phyloP scores from a whole-genome alignment of 2,113 vertebrate species.

The Tragelaphus buxtoni region DNA sequence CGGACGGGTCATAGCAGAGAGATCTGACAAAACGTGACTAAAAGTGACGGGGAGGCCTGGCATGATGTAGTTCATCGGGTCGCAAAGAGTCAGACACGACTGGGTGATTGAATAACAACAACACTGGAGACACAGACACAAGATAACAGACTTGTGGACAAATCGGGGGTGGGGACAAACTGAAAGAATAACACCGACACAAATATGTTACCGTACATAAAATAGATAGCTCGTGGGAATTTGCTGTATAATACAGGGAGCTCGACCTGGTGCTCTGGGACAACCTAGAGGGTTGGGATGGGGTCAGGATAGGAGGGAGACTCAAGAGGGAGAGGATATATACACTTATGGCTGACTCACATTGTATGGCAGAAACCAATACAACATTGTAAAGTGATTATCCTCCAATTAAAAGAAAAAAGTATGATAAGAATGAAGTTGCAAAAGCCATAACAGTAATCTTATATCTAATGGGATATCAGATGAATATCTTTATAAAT shows the following conservation, averaged over 20 bases:
- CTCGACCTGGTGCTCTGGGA: not conserved
- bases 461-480: not conserved
- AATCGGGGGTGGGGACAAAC: not conserved
- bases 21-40: not conserved
- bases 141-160: not conserved
- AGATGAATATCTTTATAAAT: not conserved
- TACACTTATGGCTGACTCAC: not conserved
- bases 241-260: not conserved
- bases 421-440: not conserved
- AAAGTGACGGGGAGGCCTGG: not conserved
- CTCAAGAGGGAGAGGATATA: not conserved
- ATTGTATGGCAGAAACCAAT: not conserved
- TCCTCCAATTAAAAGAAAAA: not conserved
- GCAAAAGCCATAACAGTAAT: not conserved
- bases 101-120: not conserved
- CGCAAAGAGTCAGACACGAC: not conserved
- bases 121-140: not conserved
- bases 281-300: not conserved
- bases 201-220: not conserved
- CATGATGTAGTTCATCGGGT: not conserved
- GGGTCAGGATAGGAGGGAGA: not conserved
- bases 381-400: not conserved
- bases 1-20: rapidly evolving
- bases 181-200: not conserved
- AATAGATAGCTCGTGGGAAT: not conserved